A percentile compares a stretch with the other conserved stretches of the same genome.
These are phyloP conservation scores for Drosophila subobscura DNA, from an alignment of 1,140 invertebrate species.

Conservation along the genomic window DNA sequence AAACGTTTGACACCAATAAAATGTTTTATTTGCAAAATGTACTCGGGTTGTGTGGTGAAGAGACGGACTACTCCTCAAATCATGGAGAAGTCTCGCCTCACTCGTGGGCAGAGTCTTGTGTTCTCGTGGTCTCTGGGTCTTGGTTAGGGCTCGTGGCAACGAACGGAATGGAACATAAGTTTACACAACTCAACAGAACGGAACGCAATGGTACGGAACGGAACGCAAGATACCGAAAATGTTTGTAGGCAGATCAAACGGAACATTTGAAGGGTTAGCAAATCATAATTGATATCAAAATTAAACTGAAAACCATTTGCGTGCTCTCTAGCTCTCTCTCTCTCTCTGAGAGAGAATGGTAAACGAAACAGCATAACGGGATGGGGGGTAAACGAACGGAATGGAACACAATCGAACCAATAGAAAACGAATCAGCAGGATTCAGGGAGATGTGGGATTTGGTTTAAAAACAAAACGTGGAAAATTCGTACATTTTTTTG, in stretches of 20 bases:
- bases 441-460: too few relatives aligned
- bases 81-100: too few relatives aligned
- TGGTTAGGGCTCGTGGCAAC: too few relatives aligned
- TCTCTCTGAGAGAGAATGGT: too few relatives aligned
- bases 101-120: constrained; percentile 21
- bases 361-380: too few relatives aligned
- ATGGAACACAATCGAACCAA: too few relatives aligned
- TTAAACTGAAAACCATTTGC: too few relatives aligned
- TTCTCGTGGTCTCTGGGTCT: constrained; percentile 1
- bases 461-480: not conserved
- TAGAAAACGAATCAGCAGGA: too few relatives aligned
- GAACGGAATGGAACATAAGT: constrained; percentile 9
- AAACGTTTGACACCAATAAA: constrained; percentile 61
- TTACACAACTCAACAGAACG: constrained; percentile 8
- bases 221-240: not conserved
- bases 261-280: not conserved
- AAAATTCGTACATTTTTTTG: too few relatives aligned
- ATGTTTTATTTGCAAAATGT: constrained; percentile 56
- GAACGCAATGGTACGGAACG: constrained; percentile 13
- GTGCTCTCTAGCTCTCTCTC: too few relatives aligned
- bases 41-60: constrained; percentile 35
- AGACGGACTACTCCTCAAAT: not conserved
- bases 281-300: too few relatives aligned
- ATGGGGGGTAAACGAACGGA: too few relatives aligned
- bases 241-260: constrained; percentile 16